Evolutionary conservation across 1,140 invertebrate species (phyloP), one percentile per base, ranked within the genome.

Genomic region (Apocrypta bakeri): DNA sequence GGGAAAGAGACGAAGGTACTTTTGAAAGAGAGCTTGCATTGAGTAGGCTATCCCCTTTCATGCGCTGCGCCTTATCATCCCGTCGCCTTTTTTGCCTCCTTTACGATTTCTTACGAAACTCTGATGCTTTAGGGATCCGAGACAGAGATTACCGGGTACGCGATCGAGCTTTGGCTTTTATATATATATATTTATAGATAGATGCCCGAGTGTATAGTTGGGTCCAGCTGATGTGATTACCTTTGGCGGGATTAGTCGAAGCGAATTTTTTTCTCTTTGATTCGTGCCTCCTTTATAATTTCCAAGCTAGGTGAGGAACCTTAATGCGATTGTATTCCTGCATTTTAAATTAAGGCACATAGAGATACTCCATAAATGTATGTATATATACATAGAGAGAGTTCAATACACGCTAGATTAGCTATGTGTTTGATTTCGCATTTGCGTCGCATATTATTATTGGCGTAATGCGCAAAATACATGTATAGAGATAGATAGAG

Each of bases 11-110:
- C 48, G 48, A 56, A 21, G 17, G 48, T 21, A n/a, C 48, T 56
- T 56, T 56, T 56, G 48, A 56, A 56, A 56, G 48, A n/a, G 48
- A n/a, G 48, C 48, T n/a, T n/a, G n/a, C 48, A 56, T 56, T 56
- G 17, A 56, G 48, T n/a, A n/a, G 48, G 48, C 17, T 17, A 56
- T 21, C 21, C 48, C 33, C 37, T 66, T 77, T 77, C 61, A 40
- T 27, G 21, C 75, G 61, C 29, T 21, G 37, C 25, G 61, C n/a
- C 29, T 61, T 75, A 75, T 75, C 73, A 75, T 63, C 73, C 27
- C 1, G 37, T 73, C 31, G 11, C 42, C 21, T 75, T 75, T 63
- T 24, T 21, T 11, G 14, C 12, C 17, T 11, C 42, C 40, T 27
- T 56, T 40, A 21, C 72, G 40, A 25, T 40, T 48, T 25, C 63